phyloP scores from a whole-genome alignment of 2,888 invertebrate genomes.

The Callosobruchus maculatus region DNA sequence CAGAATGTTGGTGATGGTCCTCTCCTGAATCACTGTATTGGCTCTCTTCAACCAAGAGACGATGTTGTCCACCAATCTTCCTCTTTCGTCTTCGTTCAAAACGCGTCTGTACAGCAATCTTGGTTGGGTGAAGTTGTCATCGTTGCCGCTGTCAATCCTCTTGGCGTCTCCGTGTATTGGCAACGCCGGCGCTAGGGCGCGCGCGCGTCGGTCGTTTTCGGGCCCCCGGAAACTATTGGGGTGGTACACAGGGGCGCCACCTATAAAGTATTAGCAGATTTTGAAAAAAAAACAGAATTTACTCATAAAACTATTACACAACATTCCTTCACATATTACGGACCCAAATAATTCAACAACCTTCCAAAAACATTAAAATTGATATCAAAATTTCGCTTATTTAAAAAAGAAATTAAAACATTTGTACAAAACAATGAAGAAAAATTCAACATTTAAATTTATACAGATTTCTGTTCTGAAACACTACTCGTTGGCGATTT shows the following conservation, averaged over 20 bases:
- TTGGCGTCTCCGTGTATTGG: constrained; percentile 69
- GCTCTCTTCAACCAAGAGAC: constrained; percentile 73
- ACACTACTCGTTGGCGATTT: no score
- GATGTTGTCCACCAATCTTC: constrained; percentile 75
- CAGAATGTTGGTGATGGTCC: constrained; percentile 57
- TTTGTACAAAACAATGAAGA: no score
- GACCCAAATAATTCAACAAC: no score
- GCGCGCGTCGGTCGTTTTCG: constrained; percentile 63
- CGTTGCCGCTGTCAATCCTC: constrained; percentile 74
- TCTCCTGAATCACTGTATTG: constrained; percentile 79
- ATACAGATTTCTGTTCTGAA: no score
- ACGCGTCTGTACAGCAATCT: constrained; percentile 52
- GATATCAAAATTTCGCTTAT: no score
- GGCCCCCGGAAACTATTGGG: constrained; percentile 96
- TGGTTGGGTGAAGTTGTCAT: constrained; percentile 89
- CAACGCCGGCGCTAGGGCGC: constrained; percentile 57
- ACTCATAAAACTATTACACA: no score
- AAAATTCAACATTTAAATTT: no score
- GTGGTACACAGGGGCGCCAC: constrained; percentile 92
- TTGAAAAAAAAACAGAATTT: no score
- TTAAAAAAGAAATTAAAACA: no score
- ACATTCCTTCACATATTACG: no score
- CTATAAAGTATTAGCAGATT: neutral
- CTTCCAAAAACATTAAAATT: no score
- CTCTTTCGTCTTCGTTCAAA: constrained; percentile 66